Evolutionary conservation across 2,888 invertebrate species (phyloP), one percentile per base, ranked within the genome.

Genomic region (Macropis europaea): DNA sequence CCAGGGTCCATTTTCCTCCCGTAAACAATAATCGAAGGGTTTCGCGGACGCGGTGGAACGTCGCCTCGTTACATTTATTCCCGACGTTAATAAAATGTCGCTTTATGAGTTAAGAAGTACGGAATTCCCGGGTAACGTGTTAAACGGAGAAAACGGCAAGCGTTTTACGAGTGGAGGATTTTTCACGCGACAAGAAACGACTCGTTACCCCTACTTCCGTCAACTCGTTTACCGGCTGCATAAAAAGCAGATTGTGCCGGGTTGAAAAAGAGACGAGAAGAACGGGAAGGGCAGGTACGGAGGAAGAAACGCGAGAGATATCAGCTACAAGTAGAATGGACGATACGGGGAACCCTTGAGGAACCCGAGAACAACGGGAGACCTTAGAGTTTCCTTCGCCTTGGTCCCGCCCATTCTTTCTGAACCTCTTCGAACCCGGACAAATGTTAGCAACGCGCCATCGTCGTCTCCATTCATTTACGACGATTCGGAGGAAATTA

Each of bases 111-210:
- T 67, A 81, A 73, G 70, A 62, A 78, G 81, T 22, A 67, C 36
- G 63, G 60, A 47, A 77, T 61, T 64, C 66, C 26, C 53, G 38
- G 50, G 60, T 15, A 30, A 64, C 47, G 38, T 62, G 59, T 66
- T 71, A 77, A 59, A 52, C 50, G 50, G 67, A 56, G 70, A 62
- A 81, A 75, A 78, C 63, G 47, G 45, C 54, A 45, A 45, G 53
- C 54, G 61, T 75, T 81, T 81, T 79, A 81, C 72, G 81, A 79
- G 74, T 38, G 34, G 38, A 15, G 61, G 63, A 79, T 79, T 79
- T 77, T 77, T 79, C 68, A 59, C 59, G 62, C 53, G 62, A 64
- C 62, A 61, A 71, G 62, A 62, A 77, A 52, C 70, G 64, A 62
- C 76, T 78, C 76, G 72, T 76, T 78, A 64, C 67, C 54, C 45